Evolutionary conservation across 2,113 vertebrate genomes (phyloP), one percentile per base, ranked within the genome.

Genomic region (Ctenodactylus gundi): DNA sequence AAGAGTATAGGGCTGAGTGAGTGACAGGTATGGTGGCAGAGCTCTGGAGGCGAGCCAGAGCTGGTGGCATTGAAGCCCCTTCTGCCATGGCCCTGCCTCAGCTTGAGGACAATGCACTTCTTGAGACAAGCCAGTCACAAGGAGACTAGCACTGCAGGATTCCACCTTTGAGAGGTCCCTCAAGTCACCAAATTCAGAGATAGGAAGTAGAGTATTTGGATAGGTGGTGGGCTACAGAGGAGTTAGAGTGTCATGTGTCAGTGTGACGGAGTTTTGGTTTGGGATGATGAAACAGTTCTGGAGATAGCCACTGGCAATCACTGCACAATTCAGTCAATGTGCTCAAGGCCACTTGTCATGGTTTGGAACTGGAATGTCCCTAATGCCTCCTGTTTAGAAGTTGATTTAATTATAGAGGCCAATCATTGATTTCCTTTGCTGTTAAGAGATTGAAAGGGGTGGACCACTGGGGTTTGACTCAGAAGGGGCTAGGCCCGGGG

Each of bases 41-140:
- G 6, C 3, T 0, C 10, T 18, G 29, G 51, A 21, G 18, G 58
- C 21, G n/a, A 20, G 12, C 36, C 49, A 20, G 3, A 70, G 41
- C 0, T 29, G 21, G 9, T 65, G 27, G 60, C 21, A 4, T 73
- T 57, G n/a, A 65, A 87, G 39, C n/a, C 20, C 6, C 23, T 4
- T 27, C 18, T 46, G 34, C n/a, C 7, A 7, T 60, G 84, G 17
- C 36, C 46, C 49, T 80, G 49, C n/a, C 21, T 36, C 3, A 1
- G 1, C 34, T 70, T 29, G 17, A 62, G 39, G 46, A 46, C 49
- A 60, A 44, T 14, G 9, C 1, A 3, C 6, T 76, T 23, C 41
- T 20, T 27, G 60, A 55, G 62, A 34, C 10, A 64, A 85, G 68
- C 1, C 27, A 3, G 34, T 49, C 68, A 77, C 27, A 39, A 64